Evolutionary conservation across 2,888 invertebrate species (phyloP).

Genomic region (Tetragnatha montana): DNA sequence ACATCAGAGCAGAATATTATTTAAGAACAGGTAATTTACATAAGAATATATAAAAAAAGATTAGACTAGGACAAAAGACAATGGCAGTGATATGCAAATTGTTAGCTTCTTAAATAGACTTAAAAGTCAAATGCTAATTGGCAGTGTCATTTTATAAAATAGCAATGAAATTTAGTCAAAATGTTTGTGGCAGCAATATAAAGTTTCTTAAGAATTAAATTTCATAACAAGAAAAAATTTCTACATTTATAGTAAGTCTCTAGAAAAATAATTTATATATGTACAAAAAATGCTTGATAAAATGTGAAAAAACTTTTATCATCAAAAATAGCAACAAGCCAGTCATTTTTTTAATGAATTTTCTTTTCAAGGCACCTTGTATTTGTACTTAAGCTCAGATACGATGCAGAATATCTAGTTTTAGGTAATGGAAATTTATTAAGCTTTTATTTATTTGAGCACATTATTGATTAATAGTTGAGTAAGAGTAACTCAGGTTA

Average conservation of each 20-base stretch:
- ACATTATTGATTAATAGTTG: too few relatives aligned
- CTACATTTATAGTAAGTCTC: conserved; percentile 3
- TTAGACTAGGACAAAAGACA: conserved; percentile 62
- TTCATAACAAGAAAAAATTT: conserved; percentile 6
- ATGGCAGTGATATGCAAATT: conserved; percentile 68
- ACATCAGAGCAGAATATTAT: conserved; percentile 62
- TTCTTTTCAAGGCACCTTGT: too few relatives aligned
- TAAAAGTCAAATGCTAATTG: conserved; percentile 34
- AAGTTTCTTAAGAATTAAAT: conserved; percentile 13
- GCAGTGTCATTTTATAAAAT: conserved; percentile 63
- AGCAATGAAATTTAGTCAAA: conserved; percentile 7
- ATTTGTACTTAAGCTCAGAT: too few relatives aligned
- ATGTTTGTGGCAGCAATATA: not conserved
- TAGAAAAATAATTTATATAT: conserved; percentile 63
- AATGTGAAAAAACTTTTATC: conserved; percentile 5
- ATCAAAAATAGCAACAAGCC: too few relatives aligned
- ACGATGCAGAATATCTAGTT: too few relatives aligned
- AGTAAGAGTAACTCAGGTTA: too few relatives aligned
- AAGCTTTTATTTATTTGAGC: too few relatives aligned
- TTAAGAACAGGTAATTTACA: conserved; percentile 65
- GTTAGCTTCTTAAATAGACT: conserved; percentile 54
- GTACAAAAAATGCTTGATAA: conserved; percentile 59
- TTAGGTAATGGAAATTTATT: too few relatives aligned
- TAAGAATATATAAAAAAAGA: conserved; percentile 50
- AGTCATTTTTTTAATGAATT: too few relatives aligned